phyloP scores from a whole-genome alignment of 2,113 vertebrate species.

The Pangasianodon gigas region DNA sequence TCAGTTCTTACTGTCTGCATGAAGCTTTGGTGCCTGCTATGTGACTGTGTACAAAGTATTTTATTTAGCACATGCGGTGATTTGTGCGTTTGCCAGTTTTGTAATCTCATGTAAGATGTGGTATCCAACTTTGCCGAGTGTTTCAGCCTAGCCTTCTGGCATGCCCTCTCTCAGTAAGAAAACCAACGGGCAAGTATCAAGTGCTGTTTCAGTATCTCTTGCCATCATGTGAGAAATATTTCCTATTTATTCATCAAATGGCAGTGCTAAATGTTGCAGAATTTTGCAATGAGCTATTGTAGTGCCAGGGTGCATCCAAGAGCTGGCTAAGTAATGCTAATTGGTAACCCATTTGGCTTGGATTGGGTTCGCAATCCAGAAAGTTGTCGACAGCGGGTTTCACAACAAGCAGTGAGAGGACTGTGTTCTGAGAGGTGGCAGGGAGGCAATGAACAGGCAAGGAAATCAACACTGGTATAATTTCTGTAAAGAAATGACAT shows the following conservation, averaged over 20 bases:
- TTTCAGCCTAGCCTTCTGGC: slow-evolving; percentile 46
- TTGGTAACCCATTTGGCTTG: slow-evolving; percentile 56
- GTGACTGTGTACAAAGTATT: slow-evolving; percentile 32
- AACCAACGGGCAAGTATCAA: slow-evolving; percentile 22
- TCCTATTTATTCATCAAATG: slow-evolving; percentile 45
- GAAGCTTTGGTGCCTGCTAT: slow-evolving; percentile 28
- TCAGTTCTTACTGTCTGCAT: slow-evolving; percentile 37
- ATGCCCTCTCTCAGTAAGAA: slow-evolving; percentile 43
- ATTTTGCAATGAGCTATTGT: slow-evolving; percentile 31
- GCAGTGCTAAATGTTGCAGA: slow-evolving; percentile 28
- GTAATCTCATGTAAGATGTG: slow-evolving; percentile 47
- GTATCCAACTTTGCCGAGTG: slow-evolving; percentile 44
- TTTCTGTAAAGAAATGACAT: slow-evolving; percentile 7
- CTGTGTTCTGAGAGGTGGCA: slow-evolving; percentile 36
- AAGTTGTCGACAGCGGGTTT: slow-evolving; percentile 46
- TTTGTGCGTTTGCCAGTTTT: slow-evolving; percentile 48
- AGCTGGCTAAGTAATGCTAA: slow-evolving; percentile 49
- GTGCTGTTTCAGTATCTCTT: slow-evolving; percentile 42
- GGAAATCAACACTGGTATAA: slow-evolving; percentile 21
- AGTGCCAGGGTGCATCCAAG: slow-evolving; percentile 45
- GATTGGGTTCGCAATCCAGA: slow-evolving; percentile 43
- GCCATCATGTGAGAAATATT: slow-evolving; percentile 28
- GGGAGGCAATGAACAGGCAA: slow-evolving; percentile 19
- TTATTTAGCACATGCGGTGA: slow-evolving; percentile 31
- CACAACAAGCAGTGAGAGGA: slow-evolving; percentile 38